A percentile compares a stretch with the other conserved stretches of the same genome.
Evolutionary conservation across 2,888 invertebrate genomes (phyloP).

Genomic region (Cotesia congregata): DNA sequence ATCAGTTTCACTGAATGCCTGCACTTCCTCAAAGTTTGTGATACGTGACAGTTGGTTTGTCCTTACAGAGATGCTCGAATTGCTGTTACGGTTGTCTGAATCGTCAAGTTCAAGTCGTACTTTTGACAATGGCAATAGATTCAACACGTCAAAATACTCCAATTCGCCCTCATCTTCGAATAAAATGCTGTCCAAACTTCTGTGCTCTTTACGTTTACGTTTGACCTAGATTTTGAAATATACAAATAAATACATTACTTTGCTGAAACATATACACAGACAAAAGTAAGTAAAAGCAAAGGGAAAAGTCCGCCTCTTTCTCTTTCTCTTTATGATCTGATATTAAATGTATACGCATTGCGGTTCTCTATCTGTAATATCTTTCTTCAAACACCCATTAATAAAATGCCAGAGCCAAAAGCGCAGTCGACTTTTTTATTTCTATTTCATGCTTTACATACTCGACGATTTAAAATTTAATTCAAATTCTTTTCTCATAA

Average conservation of each 20-base stretch:
- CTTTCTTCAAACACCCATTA: not conserved
- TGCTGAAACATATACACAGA: not conserved
- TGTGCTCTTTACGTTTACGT: conserved; percentile 67
- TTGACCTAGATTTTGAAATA: conserved; percentile 59
- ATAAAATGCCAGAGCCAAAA: conserved; percentile 7
- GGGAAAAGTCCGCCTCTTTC: too few species aligned
- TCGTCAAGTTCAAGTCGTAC: conserved; percentile 64
- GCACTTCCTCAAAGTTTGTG: conserved; percentile 30
- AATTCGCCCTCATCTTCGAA: conserved; percentile 66
- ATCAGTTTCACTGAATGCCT: conserved; percentile 39
- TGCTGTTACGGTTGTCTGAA: conserved; percentile 46
- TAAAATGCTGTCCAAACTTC: conserved; percentile 66
- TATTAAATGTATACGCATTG: conserved; percentile 1
- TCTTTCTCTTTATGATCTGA: not conserved
- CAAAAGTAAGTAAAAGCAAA: not conserved
- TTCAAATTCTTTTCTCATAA: not conserved
- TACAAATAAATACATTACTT: not conserved
- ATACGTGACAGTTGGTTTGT: conserved; percentile 27
- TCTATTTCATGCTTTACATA: too few species aligned
- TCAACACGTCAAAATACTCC: conserved; percentile 67
- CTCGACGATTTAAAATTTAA: not conserved
- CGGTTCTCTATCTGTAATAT: conserved; percentile 5
- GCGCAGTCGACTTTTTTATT: not conserved
- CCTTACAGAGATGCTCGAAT: conserved; percentile 26
- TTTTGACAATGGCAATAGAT: conserved; percentile 66